These are phyloP conservation scores for Drosophila kokeensis DNA, from an alignment of 2,888 invertebrate genomes.

Conservation along the genomic window DNA sequence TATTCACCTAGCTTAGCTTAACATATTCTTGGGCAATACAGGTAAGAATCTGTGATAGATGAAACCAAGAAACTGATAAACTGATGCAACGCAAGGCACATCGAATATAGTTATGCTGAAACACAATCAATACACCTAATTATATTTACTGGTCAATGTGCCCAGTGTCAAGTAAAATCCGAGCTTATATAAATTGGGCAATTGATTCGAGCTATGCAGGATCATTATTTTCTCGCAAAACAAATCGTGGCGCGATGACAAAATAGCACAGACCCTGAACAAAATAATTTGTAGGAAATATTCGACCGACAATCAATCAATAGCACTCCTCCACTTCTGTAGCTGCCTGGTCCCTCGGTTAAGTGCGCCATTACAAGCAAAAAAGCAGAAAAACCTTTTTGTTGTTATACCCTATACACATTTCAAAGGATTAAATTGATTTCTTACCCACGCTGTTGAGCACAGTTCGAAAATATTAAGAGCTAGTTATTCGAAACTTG, in stretches of 20 bases:
- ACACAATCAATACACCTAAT: not conserved
- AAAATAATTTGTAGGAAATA: conserved; percentile 3
- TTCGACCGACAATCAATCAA: conserved; percentile 2
- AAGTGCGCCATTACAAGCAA: conserved; percentile 12
- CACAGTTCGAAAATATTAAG: not conserved
- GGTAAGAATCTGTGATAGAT: not conserved
- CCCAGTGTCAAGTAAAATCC: not conserved
- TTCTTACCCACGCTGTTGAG: not conserved
- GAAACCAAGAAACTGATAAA: not conserved
- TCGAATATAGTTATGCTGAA: not conserved
- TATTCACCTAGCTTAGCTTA: not conserved
- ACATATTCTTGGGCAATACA: not conserved
- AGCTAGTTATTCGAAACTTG: not conserved
- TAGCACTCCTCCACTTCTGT: not conserved
- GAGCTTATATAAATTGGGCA: not conserved
- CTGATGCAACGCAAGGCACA: too few species aligned
- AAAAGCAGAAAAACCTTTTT: conserved; percentile 9
- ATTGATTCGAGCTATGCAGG: not conserved
- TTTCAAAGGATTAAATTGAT: not conserved
- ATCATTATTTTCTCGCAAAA: conserved; percentile 1
- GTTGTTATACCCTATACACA: not conserved
- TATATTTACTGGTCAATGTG: not conserved
- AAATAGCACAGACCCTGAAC: not conserved
- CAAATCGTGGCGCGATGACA: not conserved
- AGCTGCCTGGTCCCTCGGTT: not conserved